Evolutionary conservation across 2,888 invertebrate species (phyloP), one percentile per base, ranked within the genome.

Genomic region (Nomada ruficornis): DNA sequence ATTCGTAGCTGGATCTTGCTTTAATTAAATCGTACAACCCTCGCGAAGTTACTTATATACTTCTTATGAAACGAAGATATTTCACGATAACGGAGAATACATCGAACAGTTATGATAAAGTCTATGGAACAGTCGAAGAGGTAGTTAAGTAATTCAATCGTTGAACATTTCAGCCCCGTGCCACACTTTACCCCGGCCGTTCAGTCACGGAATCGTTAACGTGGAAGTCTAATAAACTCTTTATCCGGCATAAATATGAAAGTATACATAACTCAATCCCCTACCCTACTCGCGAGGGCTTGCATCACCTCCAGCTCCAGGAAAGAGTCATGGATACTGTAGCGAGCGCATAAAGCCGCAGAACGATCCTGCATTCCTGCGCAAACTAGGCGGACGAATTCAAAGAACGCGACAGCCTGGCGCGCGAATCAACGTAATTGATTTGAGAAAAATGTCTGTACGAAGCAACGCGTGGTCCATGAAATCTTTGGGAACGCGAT

Each of bases 381-480:
- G 7, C 36, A 18, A 18, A 23, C 23, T 15, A 18, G 18, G 3
- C 18, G 11, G 55, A 55, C 13, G 36, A 68, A 55, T 55, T 20
- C 55, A 11, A 42, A 55, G 68, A 68, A 68, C 68, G 68, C 68
- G 55, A 68, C 67, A 54, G 36, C 36, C 54, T n/a, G 76, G 57
- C 63, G 81, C 75, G 72, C 64, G 71, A 76, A 80, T 81, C 77
- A 71, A 47, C 57, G 69, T n/a, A 42, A 65, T 64, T 44, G n/a
- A 44, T 42, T 68, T 7, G 20, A 5, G 42, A 42, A 13, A 52
- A 42, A 20, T 2, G n/a, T 9, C 15, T 1, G 13, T 18, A 9
- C 26, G 42, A n/a, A 9, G 20, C 23, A 15, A 36, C 55, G 57
- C 73, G 29, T 52, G 68, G 26, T 55, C 29, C 67, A n/a, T n/a